Conservation (phyloP, 2,797 vertebrate species). For the Anguilla obscura region DNA sequence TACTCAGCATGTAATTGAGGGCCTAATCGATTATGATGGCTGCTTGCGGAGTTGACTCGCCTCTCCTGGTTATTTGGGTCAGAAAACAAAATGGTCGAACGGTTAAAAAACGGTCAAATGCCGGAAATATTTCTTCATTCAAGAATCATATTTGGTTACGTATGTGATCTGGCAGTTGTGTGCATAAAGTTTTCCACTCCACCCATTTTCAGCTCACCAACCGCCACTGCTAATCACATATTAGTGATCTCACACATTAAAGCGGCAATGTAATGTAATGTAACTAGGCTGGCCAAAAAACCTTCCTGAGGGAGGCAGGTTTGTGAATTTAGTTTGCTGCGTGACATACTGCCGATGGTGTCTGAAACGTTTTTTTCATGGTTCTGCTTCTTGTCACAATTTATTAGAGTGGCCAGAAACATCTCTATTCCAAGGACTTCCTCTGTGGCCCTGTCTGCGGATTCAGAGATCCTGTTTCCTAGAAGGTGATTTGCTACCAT, state of each 20-base stretch:
- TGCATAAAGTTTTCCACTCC: not conserved
- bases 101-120: not conserved
- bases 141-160: not conserved
- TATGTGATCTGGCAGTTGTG: not conserved
- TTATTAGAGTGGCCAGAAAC: constrained; percentile 56
- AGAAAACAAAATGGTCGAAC: not conserved
- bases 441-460: constrained; percentile 51
- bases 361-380: constrained; percentile 59
- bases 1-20: not conserved
- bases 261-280: no score
- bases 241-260: no score
- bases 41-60: not conserved
- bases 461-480: constrained; percentile 19
- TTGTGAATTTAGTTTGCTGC: not conserved
- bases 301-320: not conserved
- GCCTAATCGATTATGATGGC: not conserved
- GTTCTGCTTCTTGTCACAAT: constrained; percentile 65
- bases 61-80: not conserved
- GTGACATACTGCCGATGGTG: constrained; percentile 38
- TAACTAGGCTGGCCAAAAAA: no score
- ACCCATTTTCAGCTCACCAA: no score
- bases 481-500: constrained; percentile 41
- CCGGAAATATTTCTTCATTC: no score
- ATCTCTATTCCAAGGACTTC: constrained; percentile 56
- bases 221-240: no score